Evolutionary conservation across 2,113 vertebrate species (phyloP).

Genomic region (Eupsittula cactorum): DNA sequence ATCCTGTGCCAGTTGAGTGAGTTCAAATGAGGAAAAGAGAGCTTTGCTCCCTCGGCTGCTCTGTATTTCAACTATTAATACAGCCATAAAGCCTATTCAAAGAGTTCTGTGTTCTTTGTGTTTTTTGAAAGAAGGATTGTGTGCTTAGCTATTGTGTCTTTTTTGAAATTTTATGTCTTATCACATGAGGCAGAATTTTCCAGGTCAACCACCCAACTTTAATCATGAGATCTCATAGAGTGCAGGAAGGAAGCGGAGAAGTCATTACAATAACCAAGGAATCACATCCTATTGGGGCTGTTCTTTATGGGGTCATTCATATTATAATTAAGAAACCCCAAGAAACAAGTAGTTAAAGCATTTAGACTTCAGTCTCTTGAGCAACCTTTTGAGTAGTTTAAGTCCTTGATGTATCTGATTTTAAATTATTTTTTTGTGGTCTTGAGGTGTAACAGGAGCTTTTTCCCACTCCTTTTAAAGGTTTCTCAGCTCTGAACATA

Average conservation of each 20-base stretch:
- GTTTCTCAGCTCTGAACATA: background rate
- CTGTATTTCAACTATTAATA: conserved; percentile 48
- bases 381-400: background rate
- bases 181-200: conserved; percentile 54
- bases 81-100: conserved; percentile 51
- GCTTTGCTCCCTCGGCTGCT: background rate
- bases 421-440: background rate
- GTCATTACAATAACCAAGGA: conserved; percentile 44
- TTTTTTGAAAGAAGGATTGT: conserved; percentile 49
- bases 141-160: conserved; percentile 53
- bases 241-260: conserved; percentile 49
- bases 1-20: conserved; percentile 35
- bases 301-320: conserved; percentile 37
- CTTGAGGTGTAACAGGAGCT: background rate
- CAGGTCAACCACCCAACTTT: conserved; percentile 56
- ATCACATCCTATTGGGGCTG: conserved; percentile 36
- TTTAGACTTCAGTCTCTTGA: background rate
- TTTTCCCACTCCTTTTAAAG: background rate
- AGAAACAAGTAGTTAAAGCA: conserved; percentile 14
- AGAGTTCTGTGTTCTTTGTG: conserved; percentile 33
- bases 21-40: conserved; percentile 53
- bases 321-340: conserved; percentile 10
- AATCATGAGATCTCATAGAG: conserved; percentile 22
- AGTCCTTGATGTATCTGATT: background rate
- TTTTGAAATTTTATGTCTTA: conserved; percentile 47